phyloP scores from a whole-genome alignment of 2,113 vertebrate genomes.

The Poeciliopsis occidentalis region DNA sequence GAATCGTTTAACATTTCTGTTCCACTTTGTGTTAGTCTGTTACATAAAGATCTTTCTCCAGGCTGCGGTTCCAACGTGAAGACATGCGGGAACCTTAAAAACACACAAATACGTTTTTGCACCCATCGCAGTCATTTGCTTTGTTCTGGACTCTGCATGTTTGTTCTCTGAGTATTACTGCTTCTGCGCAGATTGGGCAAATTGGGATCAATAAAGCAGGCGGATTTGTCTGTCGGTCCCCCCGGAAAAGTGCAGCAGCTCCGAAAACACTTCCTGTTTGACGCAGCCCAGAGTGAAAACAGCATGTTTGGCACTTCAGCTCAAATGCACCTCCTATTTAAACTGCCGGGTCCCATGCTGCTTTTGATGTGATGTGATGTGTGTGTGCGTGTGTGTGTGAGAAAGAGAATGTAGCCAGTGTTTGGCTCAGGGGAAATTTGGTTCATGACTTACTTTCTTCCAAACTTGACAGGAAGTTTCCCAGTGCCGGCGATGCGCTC shows the following conservation, averaged over 20 bases:
- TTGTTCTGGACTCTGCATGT: constrained; percentile 23
- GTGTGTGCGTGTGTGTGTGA: background rate
- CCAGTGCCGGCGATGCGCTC: constrained; percentile 35
- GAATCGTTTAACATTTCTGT: no score
- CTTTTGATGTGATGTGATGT: constrained; percentile 53
- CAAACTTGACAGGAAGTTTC: constrained; percentile 61
- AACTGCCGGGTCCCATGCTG: constrained; percentile 37
- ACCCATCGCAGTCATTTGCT: background rate
- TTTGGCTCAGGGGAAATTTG: constrained; percentile 62
- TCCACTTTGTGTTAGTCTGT: background rate
- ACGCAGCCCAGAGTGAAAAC: constrained; percentile 44
- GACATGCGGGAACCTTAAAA: background rate
- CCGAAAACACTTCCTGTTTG: constrained; percentile 50
- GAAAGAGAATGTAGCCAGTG: constrained; percentile 29
- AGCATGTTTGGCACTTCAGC: constrained; percentile 41
- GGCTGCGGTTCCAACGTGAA: no score
- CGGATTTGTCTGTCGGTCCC: constrained; percentile 34
- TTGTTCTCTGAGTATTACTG: constrained; percentile 26
- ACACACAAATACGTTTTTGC: background rate
- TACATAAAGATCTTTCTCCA: background rate
- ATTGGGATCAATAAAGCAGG: constrained; percentile 64
- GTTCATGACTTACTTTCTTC: constrained; percentile 59
- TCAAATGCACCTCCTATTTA: constrained; percentile 40
- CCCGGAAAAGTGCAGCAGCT: constrained; percentile 38
- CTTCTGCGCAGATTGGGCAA: constrained; percentile 40